A percentile compares a stretch with the other conserved stretches of the same genome.
Evolutionary conservation across 2,113 vertebrate genomes (phyloP).

Genomic region (Microtus ochrogaster): DNA sequence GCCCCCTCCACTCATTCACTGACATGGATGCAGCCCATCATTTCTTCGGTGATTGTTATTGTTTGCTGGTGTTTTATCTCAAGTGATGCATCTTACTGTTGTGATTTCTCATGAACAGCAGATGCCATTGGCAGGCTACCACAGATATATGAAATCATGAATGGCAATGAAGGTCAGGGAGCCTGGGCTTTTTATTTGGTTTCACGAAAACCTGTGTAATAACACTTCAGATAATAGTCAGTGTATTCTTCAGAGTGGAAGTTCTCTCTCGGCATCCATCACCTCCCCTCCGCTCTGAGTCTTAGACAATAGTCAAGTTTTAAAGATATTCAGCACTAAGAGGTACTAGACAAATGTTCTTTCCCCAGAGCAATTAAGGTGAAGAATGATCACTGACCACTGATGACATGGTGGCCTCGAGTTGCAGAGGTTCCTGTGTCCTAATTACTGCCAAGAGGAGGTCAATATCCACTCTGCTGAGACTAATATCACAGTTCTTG

Average conservation of each 20-base stretch:
- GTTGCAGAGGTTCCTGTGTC: conserved; percentile 38
- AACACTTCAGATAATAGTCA: conserved; percentile 17
- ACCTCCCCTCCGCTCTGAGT: background rate
- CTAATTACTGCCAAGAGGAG: conserved; percentile 67
- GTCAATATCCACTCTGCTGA: conserved; percentile 47
- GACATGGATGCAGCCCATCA: background rate
- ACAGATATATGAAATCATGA: conserved; percentile 32
- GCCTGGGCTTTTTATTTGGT: background rate
- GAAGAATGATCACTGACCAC: conserved; percentile 44
- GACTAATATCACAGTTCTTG: conserved; percentile 16
- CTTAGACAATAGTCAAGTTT: background rate
- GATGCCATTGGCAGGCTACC: background rate
- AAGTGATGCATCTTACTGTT: background rate
- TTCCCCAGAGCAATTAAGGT: conserved; percentile 54
- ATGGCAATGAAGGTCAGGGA: background rate
- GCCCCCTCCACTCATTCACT: background rate
- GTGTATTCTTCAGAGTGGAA: background rate
- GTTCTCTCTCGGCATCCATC: background rate
- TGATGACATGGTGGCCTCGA: background rate
- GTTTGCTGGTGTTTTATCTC: background rate
- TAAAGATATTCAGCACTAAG: conserved; percentile 24
- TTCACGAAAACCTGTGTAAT: background rate
- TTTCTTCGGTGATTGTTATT: background rate
- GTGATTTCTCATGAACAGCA: background rate
- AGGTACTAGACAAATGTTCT: conserved; percentile 21